A percentile compares a stretch with the other conserved stretches of the same genome.
Conservation (phyloP, 2,888 invertebrate genomes). For the Scaptomyza parva region DNA sequence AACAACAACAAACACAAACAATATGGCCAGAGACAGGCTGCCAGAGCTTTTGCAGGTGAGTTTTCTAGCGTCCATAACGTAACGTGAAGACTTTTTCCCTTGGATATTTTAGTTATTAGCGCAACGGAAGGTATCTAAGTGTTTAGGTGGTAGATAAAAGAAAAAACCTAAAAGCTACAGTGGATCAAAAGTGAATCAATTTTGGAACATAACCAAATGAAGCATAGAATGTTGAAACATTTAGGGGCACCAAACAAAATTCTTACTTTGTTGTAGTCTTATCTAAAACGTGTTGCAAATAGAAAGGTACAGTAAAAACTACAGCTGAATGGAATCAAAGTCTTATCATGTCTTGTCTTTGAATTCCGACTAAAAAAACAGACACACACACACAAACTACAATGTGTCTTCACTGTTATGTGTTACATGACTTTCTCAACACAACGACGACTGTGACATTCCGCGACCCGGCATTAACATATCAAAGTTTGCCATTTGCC, state of each 20-base stretch:
- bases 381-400: no score
- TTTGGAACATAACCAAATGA: no score
- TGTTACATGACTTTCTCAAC: conserved; percentile 17
- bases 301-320: background rate
- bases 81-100: conserved; percentile 1
- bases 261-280: background rate
- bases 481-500: conserved; percentile 12
- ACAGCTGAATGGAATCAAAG: background rate
- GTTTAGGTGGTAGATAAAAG: conserved; percentile 4
- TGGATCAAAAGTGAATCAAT: no score
- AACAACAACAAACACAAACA: conserved; percentile 35
- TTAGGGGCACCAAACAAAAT: no score
- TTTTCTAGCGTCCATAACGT: conserved; percentile 4
- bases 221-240: no score
- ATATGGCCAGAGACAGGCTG: conserved; percentile 83
- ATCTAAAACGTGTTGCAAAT: background rate
- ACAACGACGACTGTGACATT: conserved; percentile 7
- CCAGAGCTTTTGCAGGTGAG: conserved; percentile 84
- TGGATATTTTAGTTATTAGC: conserved; percentile 14
- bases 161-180: background rate
- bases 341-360: background rate
- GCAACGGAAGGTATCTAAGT: background rate
- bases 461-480: conserved; percentile 18
- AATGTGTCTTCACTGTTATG: conserved; percentile 1
- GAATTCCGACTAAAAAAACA: background rate